Conservation (phyloP, 2,888 invertebrate species). For the Pocota personata region DNA sequence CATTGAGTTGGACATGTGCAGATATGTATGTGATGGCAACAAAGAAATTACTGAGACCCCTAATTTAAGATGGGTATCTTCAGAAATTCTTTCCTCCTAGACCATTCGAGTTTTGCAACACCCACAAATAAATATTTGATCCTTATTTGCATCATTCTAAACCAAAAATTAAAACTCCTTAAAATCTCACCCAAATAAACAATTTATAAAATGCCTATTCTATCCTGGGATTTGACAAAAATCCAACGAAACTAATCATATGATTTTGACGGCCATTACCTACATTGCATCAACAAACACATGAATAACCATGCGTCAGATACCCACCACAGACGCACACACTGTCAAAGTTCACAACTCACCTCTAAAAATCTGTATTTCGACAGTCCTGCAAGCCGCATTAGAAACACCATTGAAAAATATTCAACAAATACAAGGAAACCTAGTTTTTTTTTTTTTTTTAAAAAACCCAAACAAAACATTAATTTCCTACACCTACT, state of each 20-base stretch:
- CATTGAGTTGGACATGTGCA: too few species aligned
- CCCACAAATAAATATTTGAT: background rate
- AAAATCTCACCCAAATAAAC: conserved; percentile 28
- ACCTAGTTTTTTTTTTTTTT: background rate
- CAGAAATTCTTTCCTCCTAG: too few species aligned
- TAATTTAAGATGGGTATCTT: too few species aligned
- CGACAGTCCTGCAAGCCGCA: background rate
- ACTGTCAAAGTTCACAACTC: background rate
- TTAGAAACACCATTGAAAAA: conserved; percentile 32
- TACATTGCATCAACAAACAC: conserved; percentile 57
- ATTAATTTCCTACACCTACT: conserved; percentile 73
- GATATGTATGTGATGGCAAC: too few species aligned
- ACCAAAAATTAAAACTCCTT: background rate
- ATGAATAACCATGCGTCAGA: conserved; percentile 24
- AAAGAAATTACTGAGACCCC: too few species aligned
- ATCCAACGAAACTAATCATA: background rate
- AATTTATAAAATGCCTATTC: conserved; percentile 1
- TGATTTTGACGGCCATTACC: conserved; percentile 46
- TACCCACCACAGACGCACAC: background rate
- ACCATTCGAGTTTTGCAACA: too few species aligned
- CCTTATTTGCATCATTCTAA: background rate
- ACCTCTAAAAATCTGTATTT: background rate
- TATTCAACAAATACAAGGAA: conserved; percentile 27
- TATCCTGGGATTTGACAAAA: background rate
- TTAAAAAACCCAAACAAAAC: conserved; percentile 69